Percentiles rank a stretch among this genome's conserved stretches.
These are phyloP conservation scores for Anoplius nigerrimus DNA, from an alignment of 2,888 invertebrate genomes.

Conservation along the genomic window DNA sequence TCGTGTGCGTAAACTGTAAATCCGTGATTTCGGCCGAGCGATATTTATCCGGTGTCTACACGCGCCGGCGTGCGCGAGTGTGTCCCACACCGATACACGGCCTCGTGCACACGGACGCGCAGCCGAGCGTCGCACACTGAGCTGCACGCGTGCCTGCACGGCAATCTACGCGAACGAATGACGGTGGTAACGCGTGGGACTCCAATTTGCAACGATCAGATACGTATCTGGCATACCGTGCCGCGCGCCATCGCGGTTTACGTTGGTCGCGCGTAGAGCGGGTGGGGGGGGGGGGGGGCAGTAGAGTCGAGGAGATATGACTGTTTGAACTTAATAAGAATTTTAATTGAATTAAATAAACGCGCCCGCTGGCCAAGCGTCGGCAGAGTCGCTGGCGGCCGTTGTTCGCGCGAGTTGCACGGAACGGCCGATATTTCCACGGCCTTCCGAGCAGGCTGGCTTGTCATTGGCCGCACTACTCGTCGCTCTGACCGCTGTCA, in stretches of 20 bases:
- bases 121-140: too few species aligned
- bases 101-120: too few species aligned
- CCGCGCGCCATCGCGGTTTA: background rate
- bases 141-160: too few species aligned
- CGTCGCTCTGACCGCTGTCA: too few species aligned
- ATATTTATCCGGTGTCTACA: conserved; percentile 15
- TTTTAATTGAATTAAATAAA: conserved; percentile 50
- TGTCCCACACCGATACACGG: too few species aligned
- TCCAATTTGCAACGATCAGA: conserved; percentile 30
- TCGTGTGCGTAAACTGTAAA: conserved; percentile 21
- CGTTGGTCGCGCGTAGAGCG: too few species aligned
- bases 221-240: background rate
- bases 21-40: conserved; percentile 23
- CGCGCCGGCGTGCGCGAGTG: background rate
- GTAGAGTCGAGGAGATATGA: conserved; percentile 2
- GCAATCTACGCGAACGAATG: too few species aligned
- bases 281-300: background rate
- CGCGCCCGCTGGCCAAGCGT: background rate
- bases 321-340: conserved; percentile 44
- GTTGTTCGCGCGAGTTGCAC: background rate
- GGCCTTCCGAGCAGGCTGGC: too few species aligned
- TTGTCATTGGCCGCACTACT: too few species aligned
- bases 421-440: conserved; percentile 4
- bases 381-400: too few species aligned
- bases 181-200: background rate